These are phyloP conservation scores for Pentamera pediparva DNA, from an alignment of 53 echinoderm and acorn worm genomes.

Conservation along the genomic window DNA sequence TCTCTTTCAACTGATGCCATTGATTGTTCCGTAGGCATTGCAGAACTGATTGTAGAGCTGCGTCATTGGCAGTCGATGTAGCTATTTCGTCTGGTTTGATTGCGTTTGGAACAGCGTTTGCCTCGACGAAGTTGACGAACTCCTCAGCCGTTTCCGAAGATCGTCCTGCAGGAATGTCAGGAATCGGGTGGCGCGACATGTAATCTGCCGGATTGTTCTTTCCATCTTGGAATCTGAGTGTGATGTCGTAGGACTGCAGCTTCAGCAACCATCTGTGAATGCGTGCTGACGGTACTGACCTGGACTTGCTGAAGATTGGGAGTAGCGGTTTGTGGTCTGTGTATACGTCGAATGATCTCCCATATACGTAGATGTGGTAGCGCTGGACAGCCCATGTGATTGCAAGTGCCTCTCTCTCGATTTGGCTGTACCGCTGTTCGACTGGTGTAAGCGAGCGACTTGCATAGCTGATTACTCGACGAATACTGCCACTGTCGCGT, in stretches of 20 bases:
- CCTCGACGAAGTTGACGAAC: constrained; percentile 29
- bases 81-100: neutral
- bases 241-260: constrained; percentile 13
- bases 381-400: constrained; percentile 40
- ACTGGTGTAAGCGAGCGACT: constrained; percentile 21
- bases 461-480: constrained; percentile 10
- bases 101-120: constrained; percentile 37
- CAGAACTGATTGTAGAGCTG: neutral
- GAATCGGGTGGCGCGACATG: constrained; percentile 51
- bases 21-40: neutral
- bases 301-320: constrained; percentile 18
- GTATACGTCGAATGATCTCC: constrained; percentile 25
- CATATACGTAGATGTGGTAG: constrained; percentile 37
- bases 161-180: too few relatives aligned
- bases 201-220: constrained; percentile 55
- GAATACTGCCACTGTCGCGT: neutral
- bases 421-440: constrained; percentile 43
- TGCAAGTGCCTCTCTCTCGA: constrained; percentile 36
- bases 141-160: constrained; percentile 23
- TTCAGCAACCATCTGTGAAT: constrained; percentile 48
- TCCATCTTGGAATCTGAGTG: constrained; percentile 32
- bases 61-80: neutral
- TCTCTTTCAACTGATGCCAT: neutral
- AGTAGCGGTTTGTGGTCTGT: constrained; percentile 43
- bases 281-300: constrained; percentile 25